Base-by-base conservation (phyloP, 2,797 vertebrate genomes). In the Cygnus olor region DNA sequence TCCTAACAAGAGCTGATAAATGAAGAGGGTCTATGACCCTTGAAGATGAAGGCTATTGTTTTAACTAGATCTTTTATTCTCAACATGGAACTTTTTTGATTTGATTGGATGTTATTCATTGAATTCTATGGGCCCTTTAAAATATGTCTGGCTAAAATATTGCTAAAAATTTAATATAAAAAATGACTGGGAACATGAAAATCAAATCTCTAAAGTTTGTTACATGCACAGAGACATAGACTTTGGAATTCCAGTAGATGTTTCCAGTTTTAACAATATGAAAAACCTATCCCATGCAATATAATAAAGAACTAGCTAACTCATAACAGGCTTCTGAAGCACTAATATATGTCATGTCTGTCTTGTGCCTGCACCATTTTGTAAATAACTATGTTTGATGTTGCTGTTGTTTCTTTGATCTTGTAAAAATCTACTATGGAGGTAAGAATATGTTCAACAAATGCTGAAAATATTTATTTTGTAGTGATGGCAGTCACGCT, bases 341-440 rank as follows among this genome's bases (percentile, higher is more conserved):
- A 45, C 22, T 66, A 72, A 66, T 53, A 53, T 57, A 63, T 28
- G 27, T 27, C 4, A 0, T 73, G 56, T 38, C n/a, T 63, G 28
- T 79, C n/a, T 92, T 6, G 4, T 18, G 51, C 27, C 72, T 89
- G 45, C 77, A 65, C 19, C 32, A 63, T 93, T 90, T 93, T 90
- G 79, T 91, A 88, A 96, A 94, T 68, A 90, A 68, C 36, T 38
- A 11, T 65, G 53, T 86, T 77, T 95, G 77, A 78, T 90, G 63
- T 84, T 93, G 34, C 38, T 88, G 15, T 82, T 94, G 4, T 44
- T 89, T 77, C 91, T 96, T 94, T 96, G 77, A 94, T 96, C 79
- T 92, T 88, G 42, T 42, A 90, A 95, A 93, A 92, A 94, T 69
- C 53, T 32, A 93, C 42, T 57, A 72, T 9, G 78, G 83, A 83